Evolutionary conservation across 1,140 invertebrate genomes (phyloP), one percentile per base, ranked within the genome.

Genomic region (Dendrolimus kikuchii): DNA sequence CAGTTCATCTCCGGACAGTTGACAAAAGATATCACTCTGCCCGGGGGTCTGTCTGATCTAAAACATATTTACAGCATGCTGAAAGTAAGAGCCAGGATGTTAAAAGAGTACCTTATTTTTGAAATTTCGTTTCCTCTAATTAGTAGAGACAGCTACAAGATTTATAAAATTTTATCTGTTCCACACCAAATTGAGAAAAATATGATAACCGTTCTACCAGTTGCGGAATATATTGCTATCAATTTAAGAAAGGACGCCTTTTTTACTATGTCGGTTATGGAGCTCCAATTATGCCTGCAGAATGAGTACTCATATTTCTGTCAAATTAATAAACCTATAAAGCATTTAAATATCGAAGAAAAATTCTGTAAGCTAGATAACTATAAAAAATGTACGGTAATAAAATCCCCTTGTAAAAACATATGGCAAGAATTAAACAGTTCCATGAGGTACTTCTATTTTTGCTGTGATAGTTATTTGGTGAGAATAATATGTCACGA

Each of bases 21-120:
- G 5, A 37, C 49, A 6, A 51, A 51, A 41, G 49, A 49, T 5
- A 4, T 49, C 8, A 38, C 47, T 37, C 40, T 49, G 38, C 49
- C 49, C 6, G 23, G 42, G 5, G 7, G 10, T 5, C 43, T n/a
- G 7, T 5, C 10, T 7, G 43, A 44, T 4, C 5, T 44, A 4
- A 5, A 8, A 5, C 8, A 8, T 44, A 44, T 44, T 5, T 44
- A 44, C 7, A 44, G 7, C 4, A 5, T 50, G 7, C 9, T 51
- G 40, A 38, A 5, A 42, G 9, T 56, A 5, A 56, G 51, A 48
- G 39, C 55, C 3, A 46, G 56, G 42, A 53, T 46, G 36, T 37
- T 10, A 23, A n/a, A 49, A 37, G 47, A 58, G n/a, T 58, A 49
- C 46, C 42, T 45, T 6, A 40, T 53, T 6, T 58, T 58, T 53